These are phyloP conservation scores for Drosophila equinoxialis DNA, from an alignment of 1,140 invertebrate genomes.

Conservation along the genomic window DNA sequence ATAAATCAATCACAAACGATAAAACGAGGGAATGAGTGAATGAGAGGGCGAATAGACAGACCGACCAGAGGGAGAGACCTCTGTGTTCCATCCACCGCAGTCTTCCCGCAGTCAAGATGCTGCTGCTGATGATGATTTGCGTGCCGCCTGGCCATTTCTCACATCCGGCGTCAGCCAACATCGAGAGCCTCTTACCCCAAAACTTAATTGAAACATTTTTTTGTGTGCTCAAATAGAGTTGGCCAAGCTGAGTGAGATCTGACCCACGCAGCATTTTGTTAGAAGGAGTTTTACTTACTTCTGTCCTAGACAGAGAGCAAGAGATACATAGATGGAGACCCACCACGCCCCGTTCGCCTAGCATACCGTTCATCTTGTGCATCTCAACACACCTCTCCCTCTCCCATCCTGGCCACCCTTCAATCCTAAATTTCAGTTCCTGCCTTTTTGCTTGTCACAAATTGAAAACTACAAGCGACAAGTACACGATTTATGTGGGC, in stretches of 20 bases:
- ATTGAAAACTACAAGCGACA: slow-evolving; percentile 80
- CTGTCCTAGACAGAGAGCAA: slow-evolving; percentile 6
- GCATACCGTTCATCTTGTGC: not conserved
- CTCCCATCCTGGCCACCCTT: slow-evolving; percentile 17
- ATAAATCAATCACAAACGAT: slow-evolving; percentile 68
- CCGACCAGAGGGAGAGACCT: slow-evolving; percentile 36
- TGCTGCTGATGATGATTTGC: slow-evolving; percentile 69
- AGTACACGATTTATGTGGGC: slow-evolving; percentile 80
- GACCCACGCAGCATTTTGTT: slow-evolving; percentile 67
- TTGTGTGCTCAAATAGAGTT: slow-evolving; percentile 66
- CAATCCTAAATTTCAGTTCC: slow-evolving; percentile 38
- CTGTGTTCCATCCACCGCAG: not conserved
- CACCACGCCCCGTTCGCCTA: not conserved
- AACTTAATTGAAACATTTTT: slow-evolving; percentile 80
- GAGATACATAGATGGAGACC: not conserved
- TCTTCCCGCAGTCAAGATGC: slow-evolving; percentile 51
- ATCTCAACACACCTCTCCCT: not conserved
- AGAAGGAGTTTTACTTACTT: slow-evolving; percentile 39
- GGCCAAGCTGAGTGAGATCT: not conserved
- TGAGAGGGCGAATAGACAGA: not conserved
- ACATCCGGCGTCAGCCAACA: slow-evolving; percentile 62
- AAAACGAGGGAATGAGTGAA: slow-evolving; percentile 29
- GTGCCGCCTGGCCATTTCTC: slow-evolving; percentile 74
- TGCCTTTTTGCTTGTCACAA: slow-evolving; percentile 65
- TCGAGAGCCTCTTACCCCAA: not conserved